phyloP scores from a whole-genome alignment of 2,797 vertebrate species.

The Anguilla anguilla region DNA sequence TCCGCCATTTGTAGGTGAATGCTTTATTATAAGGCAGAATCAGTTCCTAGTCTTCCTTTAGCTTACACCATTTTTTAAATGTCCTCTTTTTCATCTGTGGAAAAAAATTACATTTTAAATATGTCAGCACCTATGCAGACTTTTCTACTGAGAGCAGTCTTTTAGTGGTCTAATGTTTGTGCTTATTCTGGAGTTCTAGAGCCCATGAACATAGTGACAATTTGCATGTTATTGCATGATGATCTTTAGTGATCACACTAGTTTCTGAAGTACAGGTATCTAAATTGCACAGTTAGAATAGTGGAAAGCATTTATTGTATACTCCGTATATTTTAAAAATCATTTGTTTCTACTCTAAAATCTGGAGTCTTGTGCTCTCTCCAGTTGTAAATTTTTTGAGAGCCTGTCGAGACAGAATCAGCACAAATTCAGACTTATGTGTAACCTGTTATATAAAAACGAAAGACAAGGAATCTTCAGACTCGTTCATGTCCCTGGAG shows the following conservation, averaged over 20 bases:
- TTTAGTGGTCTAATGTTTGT: background rate
- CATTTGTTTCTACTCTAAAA: background rate
- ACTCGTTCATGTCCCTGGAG: background rate
- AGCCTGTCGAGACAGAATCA: background rate
- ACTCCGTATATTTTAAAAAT: background rate
- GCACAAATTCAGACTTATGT: conserved; percentile 9
- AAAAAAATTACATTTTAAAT: background rate
- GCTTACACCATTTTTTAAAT: background rate
- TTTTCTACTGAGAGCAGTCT: background rate
- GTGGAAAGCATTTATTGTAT: background rate
- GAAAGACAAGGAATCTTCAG: conserved; percentile 13
- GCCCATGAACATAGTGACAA: background rate
- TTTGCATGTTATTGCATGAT: background rate
- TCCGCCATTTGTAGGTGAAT: background rate
- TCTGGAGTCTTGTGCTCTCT: background rate
- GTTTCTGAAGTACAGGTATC: background rate
- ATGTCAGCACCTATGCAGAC: background rate
- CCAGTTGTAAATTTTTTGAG: conserved; percentile 5
- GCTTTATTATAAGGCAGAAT: background rate
- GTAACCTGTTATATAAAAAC: conserved; percentile 46
- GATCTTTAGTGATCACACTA: background rate
- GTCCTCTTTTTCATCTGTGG: background rate
- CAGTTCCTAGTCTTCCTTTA: background rate
- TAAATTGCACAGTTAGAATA: background rate
- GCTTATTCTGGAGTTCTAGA: background rate